Evolutionary conservation across 2,113 vertebrate species (phyloP).

Genomic region (Hemibagrus wyckioides): DNA sequence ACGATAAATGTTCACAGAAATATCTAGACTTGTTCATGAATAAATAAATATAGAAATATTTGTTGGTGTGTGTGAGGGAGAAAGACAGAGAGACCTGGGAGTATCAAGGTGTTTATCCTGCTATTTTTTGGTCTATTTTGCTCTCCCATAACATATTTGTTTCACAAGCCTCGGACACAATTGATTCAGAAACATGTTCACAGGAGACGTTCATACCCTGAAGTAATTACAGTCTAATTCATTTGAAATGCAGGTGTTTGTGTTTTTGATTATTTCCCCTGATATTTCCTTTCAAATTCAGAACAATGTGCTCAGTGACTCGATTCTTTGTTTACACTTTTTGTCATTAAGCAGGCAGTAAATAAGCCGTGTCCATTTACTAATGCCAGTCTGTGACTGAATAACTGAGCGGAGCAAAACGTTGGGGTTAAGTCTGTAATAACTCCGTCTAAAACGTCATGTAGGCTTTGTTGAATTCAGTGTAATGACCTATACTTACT

Average conservation of each 20-base stretch:
- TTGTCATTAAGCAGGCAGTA: slow-evolving; percentile 58
- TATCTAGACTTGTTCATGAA: not conserved
- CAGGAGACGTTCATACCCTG: slow-evolving; percentile 72
- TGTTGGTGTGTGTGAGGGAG: slow-evolving; percentile 2
- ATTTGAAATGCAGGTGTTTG: slow-evolving; percentile 66
- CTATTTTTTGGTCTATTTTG: slow-evolving; percentile 51
- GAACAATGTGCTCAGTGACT: slow-evolving; percentile 74
- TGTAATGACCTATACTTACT: not conserved
- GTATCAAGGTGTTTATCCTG: slow-evolving; percentile 57
- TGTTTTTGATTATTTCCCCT: slow-evolving; percentile 74
- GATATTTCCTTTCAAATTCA: slow-evolving; percentile 73
- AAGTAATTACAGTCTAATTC: slow-evolving; percentile 73
- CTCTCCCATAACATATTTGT: slow-evolving; percentile 55
- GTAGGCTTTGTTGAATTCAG: not conserved
- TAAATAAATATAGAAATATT: not conserved
- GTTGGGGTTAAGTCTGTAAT: slow-evolving; percentile 48
- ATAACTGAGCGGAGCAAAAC: slow-evolving; percentile 53
- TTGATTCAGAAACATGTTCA: slow-evolving; percentile 70
- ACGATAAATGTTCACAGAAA: not conserved
- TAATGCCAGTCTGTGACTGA: slow-evolving; percentile 52
- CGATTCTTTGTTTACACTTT: slow-evolving; percentile 69
- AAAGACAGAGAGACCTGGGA: slow-evolving; percentile 51
- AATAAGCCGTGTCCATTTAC: slow-evolving; percentile 63
- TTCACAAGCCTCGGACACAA: slow-evolving; percentile 63
- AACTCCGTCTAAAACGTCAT: slow-evolving; percentile 8